Conservation (phyloP, 2,888 invertebrate species). For the Lithosia quadra region DNA sequence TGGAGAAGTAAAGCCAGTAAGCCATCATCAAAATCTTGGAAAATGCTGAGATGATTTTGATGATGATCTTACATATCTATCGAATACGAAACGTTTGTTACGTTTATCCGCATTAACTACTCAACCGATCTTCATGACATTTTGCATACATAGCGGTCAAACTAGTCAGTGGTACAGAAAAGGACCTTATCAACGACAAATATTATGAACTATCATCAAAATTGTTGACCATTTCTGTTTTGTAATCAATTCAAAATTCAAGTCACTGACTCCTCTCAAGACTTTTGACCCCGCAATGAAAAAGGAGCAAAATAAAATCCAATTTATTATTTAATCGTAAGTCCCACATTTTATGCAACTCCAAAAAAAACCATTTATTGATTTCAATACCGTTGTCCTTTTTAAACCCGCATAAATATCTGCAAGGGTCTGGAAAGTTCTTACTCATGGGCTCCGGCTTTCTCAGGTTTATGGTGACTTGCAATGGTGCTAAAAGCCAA, state of each 20-base stretch:
- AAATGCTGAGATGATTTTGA: too few relatives aligned
- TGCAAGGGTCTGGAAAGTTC: conserved; percentile 21
- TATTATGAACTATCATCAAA: too few relatives aligned
- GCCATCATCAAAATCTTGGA: too few relatives aligned
- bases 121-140: too few relatives aligned
- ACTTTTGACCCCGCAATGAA: conserved; percentile 2
- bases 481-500: conserved; percentile 27
- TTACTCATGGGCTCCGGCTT: conserved; percentile 9
- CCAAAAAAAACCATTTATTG: conserved; percentile 38
- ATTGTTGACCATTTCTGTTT: background rate
- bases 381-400: conserved; percentile 15
- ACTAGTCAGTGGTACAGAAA: too few relatives aligned
- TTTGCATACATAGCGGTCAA: too few relatives aligned
- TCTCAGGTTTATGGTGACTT: conserved; percentile 16
- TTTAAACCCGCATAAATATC: conserved; percentile 39
- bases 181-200: too few relatives aligned
- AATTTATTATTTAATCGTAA: conserved; percentile 30
- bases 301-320: background rate
- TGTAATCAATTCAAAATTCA: background rate
- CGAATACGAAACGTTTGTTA: too few relatives aligned
- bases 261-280: background rate
- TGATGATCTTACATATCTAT: too few relatives aligned
- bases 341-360: conserved; percentile 15
- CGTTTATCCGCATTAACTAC: too few relatives aligned
- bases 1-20: too few relatives aligned